Evolutionary conservation across 2,888 invertebrate species (phyloP).

Genomic region (Melangyna quadrimaculata): DNA sequence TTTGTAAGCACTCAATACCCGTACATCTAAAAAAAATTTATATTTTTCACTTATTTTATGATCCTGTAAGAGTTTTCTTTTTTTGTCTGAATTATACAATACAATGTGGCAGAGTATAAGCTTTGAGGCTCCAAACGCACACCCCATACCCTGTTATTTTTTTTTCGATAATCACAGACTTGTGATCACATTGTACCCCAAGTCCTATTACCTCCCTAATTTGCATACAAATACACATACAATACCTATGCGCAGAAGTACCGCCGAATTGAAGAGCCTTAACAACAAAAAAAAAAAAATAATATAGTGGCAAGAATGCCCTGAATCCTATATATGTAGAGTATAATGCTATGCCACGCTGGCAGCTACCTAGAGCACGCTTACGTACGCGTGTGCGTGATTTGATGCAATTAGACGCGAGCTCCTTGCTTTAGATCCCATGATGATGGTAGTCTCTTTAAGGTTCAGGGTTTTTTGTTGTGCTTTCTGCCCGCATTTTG

Average conservation of each 20-base stretch:
- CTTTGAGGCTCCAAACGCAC: conserved; percentile 38
- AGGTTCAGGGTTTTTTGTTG: conserved; percentile 4
- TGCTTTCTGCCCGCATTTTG: conserved; percentile 24
- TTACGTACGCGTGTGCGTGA: conserved; percentile 66
- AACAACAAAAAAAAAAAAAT: conserved; percentile 11
- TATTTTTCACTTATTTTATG: too few species aligned
- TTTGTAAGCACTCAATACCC: too few species aligned
- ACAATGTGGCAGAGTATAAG: conserved; percentile 7
- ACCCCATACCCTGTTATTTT: conserved; percentile 55
- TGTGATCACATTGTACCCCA: conserved; percentile 41
- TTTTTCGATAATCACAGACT: conserved; percentile 61
- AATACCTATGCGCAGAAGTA: not conserved
- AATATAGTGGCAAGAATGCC: conserved; percentile 62
- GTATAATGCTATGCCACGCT: conserved; percentile 62
- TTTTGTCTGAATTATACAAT: not conserved
- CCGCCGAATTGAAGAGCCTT: not conserved
- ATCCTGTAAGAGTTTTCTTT: too few species aligned
- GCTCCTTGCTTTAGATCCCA: conserved; percentile 1
- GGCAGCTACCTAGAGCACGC: conserved; percentile 68
- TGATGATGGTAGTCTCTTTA: not conserved
- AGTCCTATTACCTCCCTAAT: conserved; percentile 68
- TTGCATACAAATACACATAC: conserved; percentile 44
- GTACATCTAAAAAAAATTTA: too few species aligned
- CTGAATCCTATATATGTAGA: too few species aligned
- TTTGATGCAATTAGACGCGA: conserved; percentile 62